Conservation (phyloP, 2,797 vertebrate species). For the Merluccius polli region DNA sequence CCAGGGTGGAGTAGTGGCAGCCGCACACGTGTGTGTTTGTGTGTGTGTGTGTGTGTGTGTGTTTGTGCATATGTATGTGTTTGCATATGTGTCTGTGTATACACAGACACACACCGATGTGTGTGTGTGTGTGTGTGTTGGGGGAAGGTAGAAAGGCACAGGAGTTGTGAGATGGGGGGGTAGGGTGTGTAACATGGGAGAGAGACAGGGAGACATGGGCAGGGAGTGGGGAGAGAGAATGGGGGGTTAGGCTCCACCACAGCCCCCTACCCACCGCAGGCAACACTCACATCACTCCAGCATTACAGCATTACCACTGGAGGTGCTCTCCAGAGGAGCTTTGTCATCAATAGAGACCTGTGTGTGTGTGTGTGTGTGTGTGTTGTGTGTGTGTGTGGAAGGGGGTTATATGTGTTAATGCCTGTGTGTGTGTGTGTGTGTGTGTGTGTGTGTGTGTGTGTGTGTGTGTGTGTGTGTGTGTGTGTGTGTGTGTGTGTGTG, state of each 20-base stretch:
- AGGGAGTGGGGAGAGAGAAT: too few relatives aligned
- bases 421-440: slow-evolving; percentile 5
- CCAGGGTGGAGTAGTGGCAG: slow-evolving; percentile 48
- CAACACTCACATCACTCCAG: too few relatives aligned
- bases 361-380: not conserved
- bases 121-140: not conserved
- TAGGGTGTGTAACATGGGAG: not conserved
- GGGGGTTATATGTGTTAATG: slow-evolving; percentile 40
- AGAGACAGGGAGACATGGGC: not conserved
- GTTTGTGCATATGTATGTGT: not conserved
- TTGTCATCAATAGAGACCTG: too few relatives aligned
- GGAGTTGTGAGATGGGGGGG: slow-evolving; percentile 14
- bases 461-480: slow-evolving; percentile 4
- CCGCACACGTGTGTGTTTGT: not conserved
- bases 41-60: slow-evolving; percentile 5
- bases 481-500: slow-evolving; percentile 25
- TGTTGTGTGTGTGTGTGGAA: not conserved
- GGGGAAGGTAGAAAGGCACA: slow-evolving; percentile 6
- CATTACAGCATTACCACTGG: too few relatives aligned
- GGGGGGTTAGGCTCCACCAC: too few relatives aligned
- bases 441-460: slow-evolving; percentile 14
- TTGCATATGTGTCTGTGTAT: too few relatives aligned
- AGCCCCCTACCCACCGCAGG: too few relatives aligned
- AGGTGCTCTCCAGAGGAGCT: too few relatives aligned
- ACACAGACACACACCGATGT: too few relatives aligned